Evolutionary conservation across 2,888 invertebrate species (phyloP).

Genomic region (Pseudococcus longispinus): DNA sequence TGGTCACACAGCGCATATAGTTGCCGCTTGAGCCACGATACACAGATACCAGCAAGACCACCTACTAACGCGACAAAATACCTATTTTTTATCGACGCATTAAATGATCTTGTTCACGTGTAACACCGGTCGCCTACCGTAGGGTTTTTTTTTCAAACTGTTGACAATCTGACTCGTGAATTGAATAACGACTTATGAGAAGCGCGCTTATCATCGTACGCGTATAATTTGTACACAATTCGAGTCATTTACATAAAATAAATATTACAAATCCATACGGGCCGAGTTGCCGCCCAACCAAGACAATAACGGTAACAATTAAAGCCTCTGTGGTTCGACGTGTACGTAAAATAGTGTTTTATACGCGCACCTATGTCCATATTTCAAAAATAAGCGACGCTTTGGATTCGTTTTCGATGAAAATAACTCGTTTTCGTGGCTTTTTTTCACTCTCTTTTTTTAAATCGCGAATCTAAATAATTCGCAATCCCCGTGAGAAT

Average conservation of each 20-base stretch:
- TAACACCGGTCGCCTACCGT: conserved; percentile 44
- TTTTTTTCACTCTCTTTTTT: background rate
- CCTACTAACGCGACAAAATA: conserved; percentile 51
- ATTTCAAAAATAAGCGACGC: background rate
- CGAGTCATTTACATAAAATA: conserved; percentile 36
- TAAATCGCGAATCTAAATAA: background rate
- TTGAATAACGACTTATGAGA: conserved; percentile 33
- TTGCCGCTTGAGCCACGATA: background rate
- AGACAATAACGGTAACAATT: conserved; percentile 18
- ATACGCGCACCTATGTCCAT: background rate
- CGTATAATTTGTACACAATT: conserved; percentile 29
- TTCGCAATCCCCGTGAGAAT: conserved; percentile 8
- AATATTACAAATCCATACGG: conserved; percentile 28
- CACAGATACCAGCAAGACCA: conserved; percentile 20
- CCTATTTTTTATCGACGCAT: conserved; percentile 54
- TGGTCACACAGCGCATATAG: background rate
- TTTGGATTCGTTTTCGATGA: background rate
- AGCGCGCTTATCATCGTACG: conserved; percentile 13
- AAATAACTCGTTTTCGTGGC: background rate
- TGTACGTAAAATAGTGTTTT: background rate
- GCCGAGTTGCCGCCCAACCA: conserved; percentile 13
- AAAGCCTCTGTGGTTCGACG: background rate
- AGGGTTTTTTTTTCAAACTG: conserved; percentile 6
- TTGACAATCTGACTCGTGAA: conserved; percentile 31
- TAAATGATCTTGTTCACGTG: conserved; percentile 52